Evolutionary conservation across 2,113 vertebrate species (phyloP).

Genomic region (Bettongia penicillata): DNA sequence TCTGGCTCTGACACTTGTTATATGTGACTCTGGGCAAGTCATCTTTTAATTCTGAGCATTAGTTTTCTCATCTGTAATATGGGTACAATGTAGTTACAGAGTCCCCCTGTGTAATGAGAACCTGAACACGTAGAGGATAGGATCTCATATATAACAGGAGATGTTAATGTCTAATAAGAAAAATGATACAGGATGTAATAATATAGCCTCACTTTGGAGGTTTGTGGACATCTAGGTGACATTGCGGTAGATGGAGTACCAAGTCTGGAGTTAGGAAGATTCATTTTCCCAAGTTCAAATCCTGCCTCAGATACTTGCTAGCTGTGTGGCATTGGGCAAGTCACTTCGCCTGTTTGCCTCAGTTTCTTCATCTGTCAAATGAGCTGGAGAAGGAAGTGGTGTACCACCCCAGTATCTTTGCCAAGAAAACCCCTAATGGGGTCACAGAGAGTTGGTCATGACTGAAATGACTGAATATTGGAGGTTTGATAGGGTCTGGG

Average conservation of each 20-base stretch:
- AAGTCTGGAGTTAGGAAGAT: too few relatives aligned
- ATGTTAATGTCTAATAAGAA: not conserved
- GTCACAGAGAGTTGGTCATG: not conserved
- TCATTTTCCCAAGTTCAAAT: not conserved
- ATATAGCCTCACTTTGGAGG: not conserved
- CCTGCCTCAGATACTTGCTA: not conserved
- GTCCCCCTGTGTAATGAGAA: not conserved
- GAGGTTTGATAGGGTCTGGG: not conserved
- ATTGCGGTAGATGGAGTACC: too few relatives aligned
- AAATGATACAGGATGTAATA: not conserved
- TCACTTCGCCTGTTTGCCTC: not conserved
- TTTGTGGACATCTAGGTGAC: too few relatives aligned
- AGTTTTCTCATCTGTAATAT: not conserved
- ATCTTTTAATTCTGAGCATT: not conserved
- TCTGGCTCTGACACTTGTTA: not conserved
- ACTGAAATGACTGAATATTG: not conserved
- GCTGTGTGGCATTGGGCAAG: not conserved
- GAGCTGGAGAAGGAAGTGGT: not conserved
- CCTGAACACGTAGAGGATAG: not conserved
- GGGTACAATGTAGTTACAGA: not conserved
- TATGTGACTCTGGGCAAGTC: not conserved
- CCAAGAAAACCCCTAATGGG: not conserved
- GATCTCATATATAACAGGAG: not conserved
- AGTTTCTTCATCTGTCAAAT: not conserved
- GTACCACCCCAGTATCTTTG: not conserved